Conservation (phyloP, 2,113 vertebrate species). For the Acrocephalus arundinaceus region DNA sequence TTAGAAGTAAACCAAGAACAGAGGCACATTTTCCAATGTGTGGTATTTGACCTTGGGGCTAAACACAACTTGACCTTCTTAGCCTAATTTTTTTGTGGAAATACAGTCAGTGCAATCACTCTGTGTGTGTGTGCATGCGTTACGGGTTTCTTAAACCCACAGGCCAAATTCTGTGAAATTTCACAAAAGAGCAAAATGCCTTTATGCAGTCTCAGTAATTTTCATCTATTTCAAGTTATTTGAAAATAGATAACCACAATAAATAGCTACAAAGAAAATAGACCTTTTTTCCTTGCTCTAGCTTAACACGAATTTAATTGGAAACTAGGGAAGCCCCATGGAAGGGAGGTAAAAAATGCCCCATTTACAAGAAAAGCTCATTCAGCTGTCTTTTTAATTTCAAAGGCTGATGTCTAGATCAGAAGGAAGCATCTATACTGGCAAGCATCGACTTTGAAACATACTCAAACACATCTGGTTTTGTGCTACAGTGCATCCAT, state of each 20-base stretch:
- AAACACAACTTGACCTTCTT: background rate
- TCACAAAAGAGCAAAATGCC: background rate
- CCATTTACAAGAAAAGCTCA: background rate
- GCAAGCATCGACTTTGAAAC: background rate
- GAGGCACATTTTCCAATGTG: background rate
- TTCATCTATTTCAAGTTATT: background rate
- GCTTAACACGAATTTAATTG: background rate
- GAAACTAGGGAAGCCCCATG: background rate
- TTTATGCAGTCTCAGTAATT: background rate
- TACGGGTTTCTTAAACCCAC: background rate
- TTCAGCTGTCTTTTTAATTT: background rate
- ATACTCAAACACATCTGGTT: background rate
- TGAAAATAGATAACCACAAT: background rate
- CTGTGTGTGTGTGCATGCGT: background rate
- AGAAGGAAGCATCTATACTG: background rate
- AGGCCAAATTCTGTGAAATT: background rate
- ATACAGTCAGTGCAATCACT: background rate
- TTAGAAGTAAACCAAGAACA: background rate
- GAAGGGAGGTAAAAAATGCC: background rate
- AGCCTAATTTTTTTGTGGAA: background rate
- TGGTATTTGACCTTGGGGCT: background rate
- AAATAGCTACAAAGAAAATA: background rate
- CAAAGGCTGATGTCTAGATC: background rate
- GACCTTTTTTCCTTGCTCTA: background rate
- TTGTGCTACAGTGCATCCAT: fast-evolving